Evolutionary conservation across 2,888 invertebrate genomes (phyloP), one percentile per base, ranked within the genome.

Genomic region (Ernsta delagoae): DNA sequence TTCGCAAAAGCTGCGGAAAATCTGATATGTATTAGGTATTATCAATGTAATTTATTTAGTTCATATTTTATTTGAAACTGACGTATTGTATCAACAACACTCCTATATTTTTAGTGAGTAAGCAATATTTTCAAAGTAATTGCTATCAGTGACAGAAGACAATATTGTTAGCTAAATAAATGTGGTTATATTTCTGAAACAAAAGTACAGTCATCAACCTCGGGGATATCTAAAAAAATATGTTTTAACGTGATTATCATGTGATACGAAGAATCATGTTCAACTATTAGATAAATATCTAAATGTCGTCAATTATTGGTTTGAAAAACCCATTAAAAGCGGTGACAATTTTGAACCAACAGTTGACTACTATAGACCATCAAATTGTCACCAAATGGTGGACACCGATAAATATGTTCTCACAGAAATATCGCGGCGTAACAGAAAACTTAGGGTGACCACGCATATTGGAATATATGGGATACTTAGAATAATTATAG

Each of bases 301-400:
- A 67, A 68, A 65, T 65, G 39, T 57, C 69, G 16, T 71, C 62
- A 68, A 69, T 70, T 68, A 71, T 72, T 69, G 63, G 59, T 69
- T 53, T n/a, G n/a, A n/a, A n/a, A n/a, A n/a, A n/a, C n/a, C n/a
- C n/a, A n/a, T n/a, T n/a, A n/a, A n/a, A n/a, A 16, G 16, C 16
- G 16, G 1, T 16, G 16, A 16, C 16, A 16, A 16, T 16, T 16
- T 16, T 16, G 1, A 16, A 16, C 16, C 16, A 16, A 16, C 16
- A 16, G 16, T 16, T 16, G 66, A 61, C 70, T 71, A 59, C 36
- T 12, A 16, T 45, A 41, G 57, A 60, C 68, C 70, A 66, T 72
- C 72, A 71, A 74, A 71, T 65, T 73, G 73, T 74, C 74, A 73
- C 31, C 70, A 68, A 50, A 43, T 70, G 71, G 72, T 70, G 71